phyloP scores from a whole-genome alignment of 2,888 invertebrate genomes.

The Escarpia spicata region DNA sequence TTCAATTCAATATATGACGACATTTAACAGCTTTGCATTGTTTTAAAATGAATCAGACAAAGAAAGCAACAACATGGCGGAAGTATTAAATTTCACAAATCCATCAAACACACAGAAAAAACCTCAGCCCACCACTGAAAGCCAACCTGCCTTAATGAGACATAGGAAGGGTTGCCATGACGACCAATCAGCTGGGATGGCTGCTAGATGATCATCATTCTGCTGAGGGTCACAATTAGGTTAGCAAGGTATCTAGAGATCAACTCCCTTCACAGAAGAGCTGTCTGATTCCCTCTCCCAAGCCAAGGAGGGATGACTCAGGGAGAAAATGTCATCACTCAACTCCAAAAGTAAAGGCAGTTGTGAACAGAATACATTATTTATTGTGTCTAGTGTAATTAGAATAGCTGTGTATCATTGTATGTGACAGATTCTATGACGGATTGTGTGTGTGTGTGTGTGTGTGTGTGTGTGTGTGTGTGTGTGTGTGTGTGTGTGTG shows the following conservation, averaged over 20 bases:
- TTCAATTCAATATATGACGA: too few relatives aligned
- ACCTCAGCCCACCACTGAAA: not conserved
- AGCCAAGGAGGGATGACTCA: not conserved
- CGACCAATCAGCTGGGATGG: conserved; percentile 5
- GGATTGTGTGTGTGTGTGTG: too few relatives aligned
- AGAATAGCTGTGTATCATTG: too few relatives aligned
- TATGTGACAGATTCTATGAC: too few relatives aligned
- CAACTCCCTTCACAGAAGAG: not conserved
- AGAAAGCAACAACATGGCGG: not conserved
- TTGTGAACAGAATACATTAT: not conserved
- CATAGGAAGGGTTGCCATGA: not conserved
- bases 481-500: too few relatives aligned
- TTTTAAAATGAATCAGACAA: not conserved
- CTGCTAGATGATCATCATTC: conserved; percentile 4
- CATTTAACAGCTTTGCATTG: too few relatives aligned
- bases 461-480: too few relatives aligned
- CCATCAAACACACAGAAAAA: not conserved
- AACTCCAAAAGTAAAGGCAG: not conserved
- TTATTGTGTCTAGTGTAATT: not conserved
- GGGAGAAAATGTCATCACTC: not conserved
- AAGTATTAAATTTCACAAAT: not conserved
- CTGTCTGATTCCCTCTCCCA: not conserved
- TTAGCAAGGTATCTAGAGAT: not conserved
- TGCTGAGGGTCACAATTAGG: not conserved
- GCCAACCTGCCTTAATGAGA: not conserved